Base-by-base conservation (phyloP, 2,797 vertebrate species). In the Cossypha polioptera region DNA sequence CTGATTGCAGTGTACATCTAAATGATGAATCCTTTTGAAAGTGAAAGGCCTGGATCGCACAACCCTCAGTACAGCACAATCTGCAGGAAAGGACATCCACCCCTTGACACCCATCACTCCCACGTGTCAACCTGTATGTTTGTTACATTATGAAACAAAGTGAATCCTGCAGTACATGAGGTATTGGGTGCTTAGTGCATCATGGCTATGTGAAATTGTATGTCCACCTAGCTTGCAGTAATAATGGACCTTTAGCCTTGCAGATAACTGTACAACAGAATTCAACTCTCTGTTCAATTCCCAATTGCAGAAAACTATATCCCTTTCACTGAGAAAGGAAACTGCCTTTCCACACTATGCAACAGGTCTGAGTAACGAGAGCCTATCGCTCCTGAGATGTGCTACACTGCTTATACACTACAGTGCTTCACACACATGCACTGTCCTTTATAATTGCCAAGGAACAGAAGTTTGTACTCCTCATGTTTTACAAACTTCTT, bases 161-260 rank as follows among this genome's bases (percentile, higher is more conserved):
- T 11, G 29, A 65, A 87, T 62, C n/a, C 67, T 79, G 43, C 47
- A 58, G 28, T 16, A 68, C 1, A 21, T 0, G 0, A 47, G 8
- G 24, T 47, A 35, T 50, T 33, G 53, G n/a, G 28, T 74, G 45
- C 57, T 53, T 45, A 25, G 40, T 17, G 29, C 45, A 24, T 63
- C 4, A 2, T 5, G 4, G 29, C 9, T 13, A 1, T 48, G 45
- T 53, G n/a, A 58, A 68, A n/a, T 10, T 1, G 0, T 11, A 53
- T 1, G 1, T 13, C 43, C 13, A 29, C 29, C 10, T 33, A 57
- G 33, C 8, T 14, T 74, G 57, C 22, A 50, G 35, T 14, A 86
- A 33, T 21, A 88, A 72, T 0, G 8, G 31, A 35, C 47, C n/a
- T 54, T 76, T 51, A 84, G 40, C 16, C 29, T 66, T 65, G 33